Evolutionary conservation across 2,113 vertebrate genomes (phyloP), one percentile per base, ranked within the genome.

Genomic region (Cephalopholis sonnerati): DNA sequence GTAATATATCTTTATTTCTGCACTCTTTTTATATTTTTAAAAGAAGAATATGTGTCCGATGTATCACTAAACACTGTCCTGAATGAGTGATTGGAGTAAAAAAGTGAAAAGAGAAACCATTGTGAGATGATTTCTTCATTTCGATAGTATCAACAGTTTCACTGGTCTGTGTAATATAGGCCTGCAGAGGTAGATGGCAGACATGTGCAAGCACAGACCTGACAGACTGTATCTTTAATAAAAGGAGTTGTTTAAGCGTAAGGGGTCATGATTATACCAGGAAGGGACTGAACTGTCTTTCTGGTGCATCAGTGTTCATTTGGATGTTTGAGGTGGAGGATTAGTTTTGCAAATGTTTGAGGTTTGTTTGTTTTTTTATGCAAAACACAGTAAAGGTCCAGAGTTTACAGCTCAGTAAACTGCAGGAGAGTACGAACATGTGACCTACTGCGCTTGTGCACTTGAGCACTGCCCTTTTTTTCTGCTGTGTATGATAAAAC

Each of bases 131-230:
- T 18, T 59, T 46, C 58, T 69, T 58, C 3, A 17, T 44, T 62
- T 15, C 15, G 20, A 10, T 32, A 15, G 5, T 20, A 44, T 63
- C 16, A 57, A 10, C 16, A 11, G 22, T 36, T 24, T n/a, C 25
- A 58, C 20, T 65, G 27, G 15, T 69, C 20, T 61, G 25, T 75
- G 81, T 36, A 69, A 27, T 87, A 11, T 53, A 57, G 44, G 32
- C 20, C 32, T 41, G 50, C 39, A n/a, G 59, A 55, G 48, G 54
- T 76, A 79, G 79, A 79, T 82, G 78, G 86, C 77, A 81, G 81
- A 39, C 51, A 10, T 22, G 27, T 48, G 58, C 64, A 66, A 50
- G 50, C 29, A 55, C 51, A 65, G 50, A 17, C 32, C 10, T 54
- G 15, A 54, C 8, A 57, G 22, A 18, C 12, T 46, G 12, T 7